These are phyloP conservation scores for Sapajus apella DNA, from an alignment of 2,113 vertebrate genomes.

Conservation along the genomic window DNA sequence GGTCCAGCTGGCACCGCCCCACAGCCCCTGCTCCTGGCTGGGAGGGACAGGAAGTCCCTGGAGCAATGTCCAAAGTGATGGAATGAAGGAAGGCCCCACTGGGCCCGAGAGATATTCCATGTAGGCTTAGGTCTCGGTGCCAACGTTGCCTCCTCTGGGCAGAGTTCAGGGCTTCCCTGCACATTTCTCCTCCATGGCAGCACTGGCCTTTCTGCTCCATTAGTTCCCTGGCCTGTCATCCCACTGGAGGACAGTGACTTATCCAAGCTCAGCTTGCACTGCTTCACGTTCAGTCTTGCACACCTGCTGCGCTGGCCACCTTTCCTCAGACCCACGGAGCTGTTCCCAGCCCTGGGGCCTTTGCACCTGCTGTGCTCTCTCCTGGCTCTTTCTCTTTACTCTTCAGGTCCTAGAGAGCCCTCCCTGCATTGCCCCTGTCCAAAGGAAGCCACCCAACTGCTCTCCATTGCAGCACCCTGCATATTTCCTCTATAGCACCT, in stretches of 20 bases:
- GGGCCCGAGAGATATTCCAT: neutral
- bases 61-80: neutral
- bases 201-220: neutral
- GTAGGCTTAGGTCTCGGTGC: neutral
- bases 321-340: neutral
- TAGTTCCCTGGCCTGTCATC: neutral
- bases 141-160: neutral
- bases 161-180: neutral
- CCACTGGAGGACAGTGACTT: neutral
- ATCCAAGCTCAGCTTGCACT: neutral
- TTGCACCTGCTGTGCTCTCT: neutral
- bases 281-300: neutral
- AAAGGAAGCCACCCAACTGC: neutral
- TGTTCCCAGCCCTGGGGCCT: neutral
- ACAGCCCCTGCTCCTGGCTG: neutral
- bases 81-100: neutral
- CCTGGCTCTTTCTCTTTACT: neutral
- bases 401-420: neutral
- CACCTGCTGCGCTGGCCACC: neutral
- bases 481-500: neutral
- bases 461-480: neutral
- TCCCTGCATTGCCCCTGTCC: neutral
- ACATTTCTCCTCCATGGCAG: fast-evolving
- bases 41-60: neutral
- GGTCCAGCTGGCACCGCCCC: neutral